These are phyloP conservation scores for Pecten maximus DNA, from an alignment of 2,888 invertebrate species.

Conservation along the genomic window DNA sequence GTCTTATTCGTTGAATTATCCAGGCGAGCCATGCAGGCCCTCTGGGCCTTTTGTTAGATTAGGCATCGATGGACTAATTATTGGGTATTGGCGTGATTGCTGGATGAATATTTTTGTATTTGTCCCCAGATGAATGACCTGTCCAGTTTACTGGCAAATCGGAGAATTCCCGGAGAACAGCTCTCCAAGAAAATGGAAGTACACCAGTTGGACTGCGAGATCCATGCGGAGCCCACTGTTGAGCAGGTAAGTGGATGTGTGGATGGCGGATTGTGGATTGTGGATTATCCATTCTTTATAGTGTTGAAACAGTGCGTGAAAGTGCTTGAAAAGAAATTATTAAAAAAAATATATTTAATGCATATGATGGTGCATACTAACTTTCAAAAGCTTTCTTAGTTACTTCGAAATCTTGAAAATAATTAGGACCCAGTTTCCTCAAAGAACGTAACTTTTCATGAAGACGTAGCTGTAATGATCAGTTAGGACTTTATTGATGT, in stretches of 20 bases:
- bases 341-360: not conserved
- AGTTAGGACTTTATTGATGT: too few species aligned
- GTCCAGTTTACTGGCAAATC: constrained; percentile 82
- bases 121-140: constrained; percentile 82
- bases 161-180: constrained; percentile 84
- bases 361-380: not conserved
- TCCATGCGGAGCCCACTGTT: constrained; percentile 69
- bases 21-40: too few species aligned
- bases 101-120: not conserved
- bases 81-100: too few species aligned
- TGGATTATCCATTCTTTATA: too few species aligned
- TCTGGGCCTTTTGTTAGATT: too few species aligned
- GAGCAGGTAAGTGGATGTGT: constrained; percentile 65
- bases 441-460: too few species aligned
- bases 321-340: not conserved
- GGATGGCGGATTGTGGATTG: not conserved
- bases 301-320: not conserved
- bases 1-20: too few species aligned
- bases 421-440: too few species aligned
- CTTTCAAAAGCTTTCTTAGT: not conserved
- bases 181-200: constrained; percentile 78
- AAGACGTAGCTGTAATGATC: too few species aligned
- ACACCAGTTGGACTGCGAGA: constrained; percentile 61
- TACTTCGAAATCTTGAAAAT: too few species aligned
- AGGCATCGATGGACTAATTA: too few species aligned